These are phyloP conservation scores for Nemapogon koenigi DNA, from an alignment of 2,888 invertebrate species.

Conservation along the genomic window DNA sequence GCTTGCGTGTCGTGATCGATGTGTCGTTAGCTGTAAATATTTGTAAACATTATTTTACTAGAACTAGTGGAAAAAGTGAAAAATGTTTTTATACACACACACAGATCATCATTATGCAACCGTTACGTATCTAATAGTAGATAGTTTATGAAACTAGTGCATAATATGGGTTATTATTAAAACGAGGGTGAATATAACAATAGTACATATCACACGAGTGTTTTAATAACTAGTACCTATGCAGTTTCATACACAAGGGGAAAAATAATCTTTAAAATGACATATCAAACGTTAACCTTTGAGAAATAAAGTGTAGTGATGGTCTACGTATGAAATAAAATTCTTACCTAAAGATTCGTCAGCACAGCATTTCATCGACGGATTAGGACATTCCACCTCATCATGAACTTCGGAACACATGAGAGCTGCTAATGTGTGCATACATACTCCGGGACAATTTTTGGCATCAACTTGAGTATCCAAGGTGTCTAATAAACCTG, in stretches of 20 bases:
- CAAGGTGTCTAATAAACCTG: slow-evolving; percentile 84
- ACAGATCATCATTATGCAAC: too few species aligned
- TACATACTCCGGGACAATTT: slow-evolving; percentile 89
- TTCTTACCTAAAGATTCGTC: slow-evolving; percentile 71
- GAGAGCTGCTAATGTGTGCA: slow-evolving; percentile 83
- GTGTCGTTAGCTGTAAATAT: slow-evolving; percentile 44
- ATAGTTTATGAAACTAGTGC: too few species aligned
- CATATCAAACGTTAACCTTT: neutral
- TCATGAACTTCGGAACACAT: slow-evolving; percentile 87
- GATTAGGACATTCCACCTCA: slow-evolving; percentile 79
- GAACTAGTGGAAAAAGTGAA: neutral
- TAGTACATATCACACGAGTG: too few species aligned
- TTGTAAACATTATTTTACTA: neutral
- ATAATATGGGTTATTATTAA: too few species aligned
- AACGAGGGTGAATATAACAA: too few species aligned
- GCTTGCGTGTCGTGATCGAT: slow-evolving; percentile 43
- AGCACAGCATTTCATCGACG: slow-evolving; percentile 85
- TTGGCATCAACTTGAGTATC: slow-evolving; percentile 85
- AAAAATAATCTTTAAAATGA: too few species aligned
- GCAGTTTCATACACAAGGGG: too few species aligned
- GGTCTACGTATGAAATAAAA: neutral
- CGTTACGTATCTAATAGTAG: too few species aligned
- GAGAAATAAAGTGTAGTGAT: neutral
- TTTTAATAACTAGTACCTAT: too few species aligned
- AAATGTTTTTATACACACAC: too few species aligned